Conservation (phyloP, 2,113 vertebrate species). For the Terrapene triunguis region DNA sequence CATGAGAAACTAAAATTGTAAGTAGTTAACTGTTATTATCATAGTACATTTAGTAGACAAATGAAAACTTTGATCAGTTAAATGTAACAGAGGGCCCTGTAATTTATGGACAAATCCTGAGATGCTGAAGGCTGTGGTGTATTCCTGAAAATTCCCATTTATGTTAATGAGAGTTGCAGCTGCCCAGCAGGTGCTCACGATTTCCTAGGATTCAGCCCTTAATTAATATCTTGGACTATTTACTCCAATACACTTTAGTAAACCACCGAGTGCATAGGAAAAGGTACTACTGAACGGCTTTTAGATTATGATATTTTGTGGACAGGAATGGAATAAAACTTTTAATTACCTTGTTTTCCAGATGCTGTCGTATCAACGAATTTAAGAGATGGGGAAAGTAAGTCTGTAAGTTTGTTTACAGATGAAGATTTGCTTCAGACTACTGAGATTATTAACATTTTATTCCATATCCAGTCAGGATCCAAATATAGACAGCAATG, state of each 20-base stretch:
- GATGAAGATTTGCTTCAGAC: not conserved
- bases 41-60: not conserved
- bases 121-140: not conserved
- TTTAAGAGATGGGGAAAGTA: not conserved
- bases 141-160: not conserved
- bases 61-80: not conserved
- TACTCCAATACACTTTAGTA: not conserved
- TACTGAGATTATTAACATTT: not conserved
- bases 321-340: not conserved
- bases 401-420: not conserved
- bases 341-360: constrained; percentile 25
- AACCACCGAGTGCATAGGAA: not conserved
- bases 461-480: not conserved
- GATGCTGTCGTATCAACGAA: not conserved
- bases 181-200: not conserved
- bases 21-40: not conserved
- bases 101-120: not conserved
- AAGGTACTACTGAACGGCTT: not conserved
- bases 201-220: not conserved
- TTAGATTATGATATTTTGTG: not conserved
- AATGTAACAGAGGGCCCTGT: not conserved
- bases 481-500: not conserved
- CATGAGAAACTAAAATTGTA: not conserved
- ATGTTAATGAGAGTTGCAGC: not conserved
- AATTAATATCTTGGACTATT: not conserved